Conservation (phyloP, 2,113 vertebrate genomes). For the Melanerpes aurifrons region DNA sequence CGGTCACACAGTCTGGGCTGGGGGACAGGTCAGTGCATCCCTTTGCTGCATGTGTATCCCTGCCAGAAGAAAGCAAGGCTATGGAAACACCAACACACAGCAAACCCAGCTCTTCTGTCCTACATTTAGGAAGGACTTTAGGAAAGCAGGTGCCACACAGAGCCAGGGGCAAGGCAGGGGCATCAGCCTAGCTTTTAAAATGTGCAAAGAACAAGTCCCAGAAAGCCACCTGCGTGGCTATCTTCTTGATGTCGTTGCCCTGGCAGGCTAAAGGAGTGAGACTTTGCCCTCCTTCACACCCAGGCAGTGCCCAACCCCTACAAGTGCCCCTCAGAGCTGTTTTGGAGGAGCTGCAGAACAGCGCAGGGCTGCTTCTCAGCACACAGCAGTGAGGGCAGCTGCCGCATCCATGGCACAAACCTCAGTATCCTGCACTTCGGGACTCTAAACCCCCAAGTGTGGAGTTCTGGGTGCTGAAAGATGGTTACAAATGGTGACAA, state of each 20-base stretch:
- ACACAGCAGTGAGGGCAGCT: neutral
- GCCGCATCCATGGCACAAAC: neutral
- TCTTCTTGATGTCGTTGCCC: neutral
- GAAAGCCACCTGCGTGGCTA: neutral
- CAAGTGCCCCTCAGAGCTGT: accelerated
- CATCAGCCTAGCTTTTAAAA: neutral
- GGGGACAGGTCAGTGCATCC: slow-evolving; percentile 10
- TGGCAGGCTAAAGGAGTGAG: neutral
- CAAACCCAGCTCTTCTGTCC: neutral
- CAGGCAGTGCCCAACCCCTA: neutral
- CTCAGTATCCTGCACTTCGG: neutral
- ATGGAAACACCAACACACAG: neutral
- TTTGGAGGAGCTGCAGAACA: neutral
- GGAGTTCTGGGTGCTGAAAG: neutral
- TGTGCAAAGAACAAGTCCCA: neutral
- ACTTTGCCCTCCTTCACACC: neutral
- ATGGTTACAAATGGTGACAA: too few species aligned
- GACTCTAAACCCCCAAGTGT: neutral
- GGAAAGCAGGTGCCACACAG: neutral
- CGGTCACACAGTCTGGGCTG: neutral
- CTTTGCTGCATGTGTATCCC: slow-evolving; percentile 66
- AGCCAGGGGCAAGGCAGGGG: neutral
- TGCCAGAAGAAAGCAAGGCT: slow-evolving; percentile 41
- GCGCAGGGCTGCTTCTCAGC: neutral
- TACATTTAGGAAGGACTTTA: neutral